These are phyloP conservation scores for Steinernema feltiae DNA, from an alignment of 1,140 invertebrate species.

Conservation along the genomic window DNA sequence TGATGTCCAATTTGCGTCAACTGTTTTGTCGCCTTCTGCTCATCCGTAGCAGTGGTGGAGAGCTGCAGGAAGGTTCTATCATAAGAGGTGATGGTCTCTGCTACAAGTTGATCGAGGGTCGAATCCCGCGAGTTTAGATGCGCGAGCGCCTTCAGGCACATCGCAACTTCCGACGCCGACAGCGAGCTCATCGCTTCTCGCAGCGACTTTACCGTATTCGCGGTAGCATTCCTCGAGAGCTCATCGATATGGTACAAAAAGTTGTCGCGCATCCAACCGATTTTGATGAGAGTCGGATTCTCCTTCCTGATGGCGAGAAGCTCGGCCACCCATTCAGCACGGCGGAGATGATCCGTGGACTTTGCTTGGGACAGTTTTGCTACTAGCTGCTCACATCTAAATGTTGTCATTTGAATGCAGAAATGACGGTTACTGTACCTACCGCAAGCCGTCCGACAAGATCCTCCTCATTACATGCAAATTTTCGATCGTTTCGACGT, in stretches of 20 bases:
- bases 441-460: conserved; percentile 23
- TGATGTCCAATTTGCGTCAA: conserved; percentile 34
- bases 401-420: too few relatives aligned
- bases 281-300: conserved; percentile 29
- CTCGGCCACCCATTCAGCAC: conserved; percentile 38
- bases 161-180: conserved; percentile 28
- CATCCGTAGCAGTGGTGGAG: conserved; percentile 18
- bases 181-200: conserved; percentile 26
- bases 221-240: conserved; percentile 27
- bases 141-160: conserved; percentile 20
- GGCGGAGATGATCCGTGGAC: conserved; percentile 36
- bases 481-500: conserved; percentile 17
- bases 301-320: conserved; percentile 33
- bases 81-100: conserved; percentile 40
- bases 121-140: conserved; percentile 24
- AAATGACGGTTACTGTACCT: background rate
- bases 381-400: conserved; percentile 44
- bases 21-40: conserved; percentile 30
- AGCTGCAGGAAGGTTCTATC: conserved; percentile 45
- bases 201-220: conserved; percentile 31
- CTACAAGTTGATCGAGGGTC: conserved; percentile 37
- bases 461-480: conserved; percentile 12
- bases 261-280: conserved; percentile 40
- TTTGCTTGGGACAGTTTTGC: conserved; percentile 27
- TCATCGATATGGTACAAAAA: conserved; percentile 40